Percentiles rank a stretch among this genome's conserved stretches.
phyloP scores from a whole-genome alignment of 2,113 vertebrate species.

The Bufo bufo region DNA sequence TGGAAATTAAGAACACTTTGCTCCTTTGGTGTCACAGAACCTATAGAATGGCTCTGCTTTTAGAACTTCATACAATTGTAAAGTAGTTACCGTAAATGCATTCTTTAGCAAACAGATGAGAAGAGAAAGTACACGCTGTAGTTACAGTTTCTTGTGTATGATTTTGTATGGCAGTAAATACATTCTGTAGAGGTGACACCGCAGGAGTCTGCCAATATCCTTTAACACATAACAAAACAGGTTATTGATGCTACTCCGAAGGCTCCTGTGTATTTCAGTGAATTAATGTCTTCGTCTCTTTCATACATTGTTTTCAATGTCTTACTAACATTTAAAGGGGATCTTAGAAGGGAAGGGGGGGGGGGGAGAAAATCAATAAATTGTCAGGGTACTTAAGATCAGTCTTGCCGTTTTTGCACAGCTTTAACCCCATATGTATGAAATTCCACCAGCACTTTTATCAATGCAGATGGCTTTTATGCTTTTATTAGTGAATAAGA shows the following conservation, averaged over 20 bases:
- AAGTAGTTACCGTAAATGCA: constrained; percentile 59
- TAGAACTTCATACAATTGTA: constrained; percentile 61
- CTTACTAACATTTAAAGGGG: not conserved
- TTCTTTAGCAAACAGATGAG: constrained; percentile 73
- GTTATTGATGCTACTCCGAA: constrained; percentile 11
- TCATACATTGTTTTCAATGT: not conserved
- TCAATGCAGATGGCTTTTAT: too few species aligned
- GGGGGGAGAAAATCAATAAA: not conserved
- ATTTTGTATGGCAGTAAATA: constrained; percentile 67
- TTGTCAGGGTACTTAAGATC: not conserved
- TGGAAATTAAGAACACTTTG: not conserved
- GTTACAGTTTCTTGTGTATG: constrained; percentile 72
- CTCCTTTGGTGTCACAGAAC: not conserved
- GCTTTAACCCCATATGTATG: not conserved
- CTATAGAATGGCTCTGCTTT: not conserved
- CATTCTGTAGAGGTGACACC: constrained; percentile 71
- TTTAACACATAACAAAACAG: constrained; percentile 17
- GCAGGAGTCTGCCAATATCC: constrained; percentile 61
- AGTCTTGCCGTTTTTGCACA: not conserved
- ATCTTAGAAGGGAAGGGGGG: not conserved
- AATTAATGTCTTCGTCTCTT: not conserved
- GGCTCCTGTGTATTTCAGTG: not conserved
- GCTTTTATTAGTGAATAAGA: too few species aligned
- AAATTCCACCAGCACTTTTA: not conserved
- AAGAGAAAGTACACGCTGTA: constrained; percentile 70